phyloP scores from a whole-genome alignment of 2,888 invertebrate genomes.

The Drosophila anceps region DNA sequence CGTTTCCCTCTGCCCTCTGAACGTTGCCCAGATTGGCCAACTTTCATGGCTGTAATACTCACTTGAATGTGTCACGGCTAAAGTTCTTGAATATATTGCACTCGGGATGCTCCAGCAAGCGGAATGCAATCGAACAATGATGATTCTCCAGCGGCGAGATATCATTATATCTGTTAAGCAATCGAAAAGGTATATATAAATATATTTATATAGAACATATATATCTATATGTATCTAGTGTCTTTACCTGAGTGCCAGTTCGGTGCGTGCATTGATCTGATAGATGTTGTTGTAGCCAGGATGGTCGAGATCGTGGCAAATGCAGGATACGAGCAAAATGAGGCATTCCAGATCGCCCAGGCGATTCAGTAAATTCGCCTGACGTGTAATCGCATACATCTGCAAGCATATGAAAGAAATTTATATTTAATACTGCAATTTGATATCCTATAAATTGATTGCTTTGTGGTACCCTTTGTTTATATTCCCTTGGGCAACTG shows the following conservation, averaged over 20 bases:
- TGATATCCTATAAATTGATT: no score
- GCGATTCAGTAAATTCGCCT: conserved; percentile 89
- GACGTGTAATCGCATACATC: conserved; percentile 93
- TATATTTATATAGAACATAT: not conserved
- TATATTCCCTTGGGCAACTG: no score
- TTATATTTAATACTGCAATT: not conserved
- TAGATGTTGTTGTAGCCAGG: conserved; percentile 92
- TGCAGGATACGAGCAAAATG: conserved; percentile 91
- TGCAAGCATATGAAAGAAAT: conserved; percentile 77
- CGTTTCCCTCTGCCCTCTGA: not conserved
- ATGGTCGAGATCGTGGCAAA: conserved; percentile 93
- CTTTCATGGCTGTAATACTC: conserved; percentile 63
- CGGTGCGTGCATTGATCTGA: conserved; percentile 93
- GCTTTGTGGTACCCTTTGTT: no score
- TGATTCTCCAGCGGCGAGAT: conserved; percentile 94
- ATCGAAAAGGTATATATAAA: not conserved
- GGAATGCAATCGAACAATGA: conserved; percentile 94
- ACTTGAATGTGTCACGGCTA: conserved; percentile 87
- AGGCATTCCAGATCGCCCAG: conserved; percentile 91
- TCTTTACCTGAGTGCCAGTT: conserved; percentile 89
- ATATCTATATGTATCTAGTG: not conserved
- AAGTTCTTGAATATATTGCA: conserved; percentile 92
- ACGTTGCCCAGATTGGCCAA: not conserved
- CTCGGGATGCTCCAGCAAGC: conserved; percentile 91
- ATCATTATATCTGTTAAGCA: conserved; percentile 89